phyloP scores from a whole-genome alignment of 1,140 invertebrate genomes.

The Tetramorium parvispinum region DNA sequence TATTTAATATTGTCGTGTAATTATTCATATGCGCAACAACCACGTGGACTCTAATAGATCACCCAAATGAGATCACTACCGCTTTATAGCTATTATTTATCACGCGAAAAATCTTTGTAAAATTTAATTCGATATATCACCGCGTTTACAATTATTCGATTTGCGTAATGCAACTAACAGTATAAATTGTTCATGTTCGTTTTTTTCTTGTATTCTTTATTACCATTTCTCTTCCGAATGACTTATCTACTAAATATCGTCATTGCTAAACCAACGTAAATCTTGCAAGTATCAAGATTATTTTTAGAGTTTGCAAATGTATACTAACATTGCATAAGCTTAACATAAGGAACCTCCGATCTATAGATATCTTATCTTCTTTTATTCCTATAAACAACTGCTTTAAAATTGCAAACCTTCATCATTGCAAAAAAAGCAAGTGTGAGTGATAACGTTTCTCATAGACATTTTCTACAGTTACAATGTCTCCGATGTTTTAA shows the following conservation, averaged over 20 bases:
- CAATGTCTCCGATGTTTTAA: background rate
- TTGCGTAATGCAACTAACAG: background rate
- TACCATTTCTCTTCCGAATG: background rate
- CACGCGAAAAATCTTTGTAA: background rate
- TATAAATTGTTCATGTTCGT: background rate
- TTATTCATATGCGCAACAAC: background rate
- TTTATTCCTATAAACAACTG: background rate
- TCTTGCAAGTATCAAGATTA: background rate
- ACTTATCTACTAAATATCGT: constrained; percentile 12
- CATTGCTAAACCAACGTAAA: background rate
- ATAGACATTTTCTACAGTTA: background rate
- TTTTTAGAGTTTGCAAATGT: background rate
- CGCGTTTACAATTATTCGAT: background rate
- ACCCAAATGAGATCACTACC: constrained; percentile 24
- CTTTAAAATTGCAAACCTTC: background rate
- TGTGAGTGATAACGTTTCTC: background rate
- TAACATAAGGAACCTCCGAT: constrained; percentile 25
- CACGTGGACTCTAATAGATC: constrained; percentile 6
- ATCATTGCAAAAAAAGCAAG: background rate
- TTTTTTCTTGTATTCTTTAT: background rate
- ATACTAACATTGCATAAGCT: background rate
- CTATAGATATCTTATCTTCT: background rate
- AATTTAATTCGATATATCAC: constrained; percentile 7
- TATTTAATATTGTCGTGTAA: constrained; percentile 3
- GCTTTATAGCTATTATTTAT: background rate